Conservation (phyloP, 2,113 vertebrate genomes). For the Struthidea cinerea region DNA sequence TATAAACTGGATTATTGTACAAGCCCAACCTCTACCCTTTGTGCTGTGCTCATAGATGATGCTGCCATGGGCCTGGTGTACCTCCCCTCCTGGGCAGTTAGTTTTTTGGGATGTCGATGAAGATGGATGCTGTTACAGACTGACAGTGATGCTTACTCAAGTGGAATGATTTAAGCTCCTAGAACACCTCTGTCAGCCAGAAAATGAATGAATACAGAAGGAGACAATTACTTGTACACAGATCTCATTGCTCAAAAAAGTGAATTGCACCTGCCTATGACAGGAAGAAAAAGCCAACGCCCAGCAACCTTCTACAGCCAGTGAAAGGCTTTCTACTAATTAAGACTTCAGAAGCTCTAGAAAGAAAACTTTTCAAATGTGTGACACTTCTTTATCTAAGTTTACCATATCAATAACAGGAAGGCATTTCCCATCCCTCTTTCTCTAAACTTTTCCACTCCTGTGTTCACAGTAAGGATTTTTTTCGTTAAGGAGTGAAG, state of each 20-base stretch:
- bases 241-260: background rate
- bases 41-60: slow-evolving; percentile 2
- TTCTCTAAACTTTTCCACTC: background rate
- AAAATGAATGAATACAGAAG: background rate
- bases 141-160: background rate
- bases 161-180: background rate
- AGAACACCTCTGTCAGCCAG: background rate
- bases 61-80: background rate
- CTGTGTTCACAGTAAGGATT: background rate
- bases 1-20: slow-evolving; percentile 8
- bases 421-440: background rate
- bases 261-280: background rate
- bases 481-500: background rate
- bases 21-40: background rate
- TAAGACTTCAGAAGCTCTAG: background rate
- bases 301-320: background rate
- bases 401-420: background rate
- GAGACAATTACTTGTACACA: background rate
- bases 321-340: background rate
- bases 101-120: background rate
- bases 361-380: background rate
- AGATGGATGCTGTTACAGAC: background rate
- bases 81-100: background rate
- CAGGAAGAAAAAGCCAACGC: background rate
- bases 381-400: background rate